A percentile compares a stretch with the other conserved stretches of the same genome.
phyloP scores from a whole-genome alignment of 2,888 invertebrate genomes.

The Anthrax anthrax region DNA sequence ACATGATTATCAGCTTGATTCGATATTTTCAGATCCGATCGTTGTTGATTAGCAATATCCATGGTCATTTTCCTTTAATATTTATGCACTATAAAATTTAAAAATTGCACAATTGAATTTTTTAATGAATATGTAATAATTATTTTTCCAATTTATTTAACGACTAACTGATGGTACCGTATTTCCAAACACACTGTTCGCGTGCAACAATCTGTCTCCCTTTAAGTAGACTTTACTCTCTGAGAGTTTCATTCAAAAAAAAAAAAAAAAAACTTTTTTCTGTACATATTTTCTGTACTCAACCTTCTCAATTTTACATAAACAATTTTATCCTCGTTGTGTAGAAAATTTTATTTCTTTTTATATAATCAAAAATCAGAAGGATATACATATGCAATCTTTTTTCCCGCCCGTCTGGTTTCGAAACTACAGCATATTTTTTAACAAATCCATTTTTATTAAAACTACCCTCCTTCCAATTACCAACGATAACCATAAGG shows the following conservation, averaged over 20 bases:
- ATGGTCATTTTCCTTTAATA: slow-evolving; percentile 45
- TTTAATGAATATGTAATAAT: too few species aligned
- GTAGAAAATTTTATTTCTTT: not conserved
- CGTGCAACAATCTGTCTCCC: slow-evolving; percentile 32
- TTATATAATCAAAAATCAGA: not conserved
- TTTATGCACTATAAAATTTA: not conserved
- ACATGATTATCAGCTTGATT: slow-evolving; percentile 13
- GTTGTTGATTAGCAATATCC: slow-evolving; percentile 40
- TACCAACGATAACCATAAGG: slow-evolving; percentile 9
- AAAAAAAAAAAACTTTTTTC: too few species aligned
- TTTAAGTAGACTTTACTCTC: slow-evolving; percentile 28
- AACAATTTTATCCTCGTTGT: not conserved
- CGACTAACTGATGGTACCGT: slow-evolving; percentile 16
- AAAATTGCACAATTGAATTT: not conserved
- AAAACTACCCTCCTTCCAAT: slow-evolving; percentile 10
- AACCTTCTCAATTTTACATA: too few species aligned
- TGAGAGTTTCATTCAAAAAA: not conserved
- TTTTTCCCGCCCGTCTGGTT: slow-evolving; percentile 26
- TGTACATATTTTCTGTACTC: not conserved
- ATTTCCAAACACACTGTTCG: slow-evolving; percentile 29
- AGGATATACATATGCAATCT: slow-evolving; percentile 14
- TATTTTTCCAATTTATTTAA: not conserved
- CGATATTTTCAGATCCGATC: slow-evolving; percentile 37
- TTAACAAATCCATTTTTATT: slow-evolving; percentile 21
- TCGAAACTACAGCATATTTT: slow-evolving; percentile 35